Percentiles rank a stretch among this genome's conserved stretches.
These are phyloP conservation scores for Microctonus aethiopoides DNA, from an alignment of 2,888 invertebrate genomes.

Conservation along the genomic window DNA sequence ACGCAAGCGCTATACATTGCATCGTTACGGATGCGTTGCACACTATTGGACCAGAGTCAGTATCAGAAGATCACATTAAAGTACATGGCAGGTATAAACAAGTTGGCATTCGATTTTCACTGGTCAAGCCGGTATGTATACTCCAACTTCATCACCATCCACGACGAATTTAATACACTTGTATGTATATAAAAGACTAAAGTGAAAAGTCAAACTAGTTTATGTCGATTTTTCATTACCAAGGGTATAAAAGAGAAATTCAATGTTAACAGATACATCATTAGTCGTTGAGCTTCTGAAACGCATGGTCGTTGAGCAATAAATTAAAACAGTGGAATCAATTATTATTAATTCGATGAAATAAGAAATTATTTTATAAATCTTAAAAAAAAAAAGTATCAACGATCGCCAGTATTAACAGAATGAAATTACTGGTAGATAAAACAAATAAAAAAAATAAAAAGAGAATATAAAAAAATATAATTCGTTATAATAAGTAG, in stretches of 20 bases:
- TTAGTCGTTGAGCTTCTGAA: slow-evolving; percentile 52
- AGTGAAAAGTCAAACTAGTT: slow-evolving; percentile 66
- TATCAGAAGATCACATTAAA: neutral
- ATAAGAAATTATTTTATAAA: neutral
- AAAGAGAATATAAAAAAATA: no score
- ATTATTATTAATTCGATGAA: neutral
- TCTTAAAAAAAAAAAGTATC: neutral
- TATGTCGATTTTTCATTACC: slow-evolving; percentile 57
- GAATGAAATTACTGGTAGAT: slow-evolving; percentile 55
- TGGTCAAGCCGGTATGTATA: slow-evolving; percentile 14
- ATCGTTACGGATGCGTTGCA: neutral
- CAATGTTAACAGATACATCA: slow-evolving; percentile 60
- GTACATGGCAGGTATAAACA: neutral
- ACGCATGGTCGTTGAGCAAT: slow-evolving; percentile 42
- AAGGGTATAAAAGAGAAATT: slow-evolving; percentile 66
- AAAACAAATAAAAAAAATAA: slow-evolving; percentile 10
- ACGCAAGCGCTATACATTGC: neutral
- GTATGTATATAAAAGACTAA: slow-evolving; percentile 48
- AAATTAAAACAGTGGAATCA: neutral
- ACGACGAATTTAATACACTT: slow-evolving; percentile 38
- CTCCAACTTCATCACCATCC: slow-evolving; percentile 42
- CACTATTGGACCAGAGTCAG: neutral
- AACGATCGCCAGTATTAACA: neutral
- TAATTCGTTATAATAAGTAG: neutral
- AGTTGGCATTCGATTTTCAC: slow-evolving; percentile 21